These are phyloP conservation scores for Iguana delicatissima DNA, from an alignment of 2,797 vertebrate species.

Conservation along the genomic window DNA sequence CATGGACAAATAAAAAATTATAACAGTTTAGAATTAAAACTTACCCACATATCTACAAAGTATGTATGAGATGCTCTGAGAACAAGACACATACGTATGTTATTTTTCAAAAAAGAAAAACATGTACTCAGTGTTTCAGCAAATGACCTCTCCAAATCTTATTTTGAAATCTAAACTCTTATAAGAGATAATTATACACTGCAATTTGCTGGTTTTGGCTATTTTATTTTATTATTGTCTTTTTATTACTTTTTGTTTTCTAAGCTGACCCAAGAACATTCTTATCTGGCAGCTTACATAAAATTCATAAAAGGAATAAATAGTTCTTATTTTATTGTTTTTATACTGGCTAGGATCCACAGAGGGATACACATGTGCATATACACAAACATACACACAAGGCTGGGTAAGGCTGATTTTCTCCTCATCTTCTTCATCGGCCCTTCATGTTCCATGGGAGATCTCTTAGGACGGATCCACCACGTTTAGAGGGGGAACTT, in stretches of 20 bases:
- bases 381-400: neutral
- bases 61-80: slow-evolving; percentile 8
- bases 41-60: slow-evolving; percentile 60
- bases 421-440: neutral
- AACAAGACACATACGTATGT: neutral
- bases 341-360: neutral
- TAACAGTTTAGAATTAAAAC: slow-evolving; percentile 70
- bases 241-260: neutral
- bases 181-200: neutral
- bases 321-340: neutral
- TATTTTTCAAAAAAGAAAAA: slow-evolving; percentile 5
- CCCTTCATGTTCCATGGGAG: neutral
- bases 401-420: neutral
- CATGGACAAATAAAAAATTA: slow-evolving; percentile 68
- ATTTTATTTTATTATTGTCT: neutral
- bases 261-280: neutral
- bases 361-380: too few species aligned
- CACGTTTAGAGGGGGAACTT: neutral
- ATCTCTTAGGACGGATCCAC: neutral
- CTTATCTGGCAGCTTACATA: neutral
- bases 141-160: neutral
- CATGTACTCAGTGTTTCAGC: neutral
- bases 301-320: neutral
- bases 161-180: slow-evolving; percentile 2
- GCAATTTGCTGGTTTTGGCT: neutral